These are phyloP conservation scores for Prionailurus viverrinus DNA, from an alignment of 2,113 vertebrate genomes.

Conservation along the genomic window DNA sequence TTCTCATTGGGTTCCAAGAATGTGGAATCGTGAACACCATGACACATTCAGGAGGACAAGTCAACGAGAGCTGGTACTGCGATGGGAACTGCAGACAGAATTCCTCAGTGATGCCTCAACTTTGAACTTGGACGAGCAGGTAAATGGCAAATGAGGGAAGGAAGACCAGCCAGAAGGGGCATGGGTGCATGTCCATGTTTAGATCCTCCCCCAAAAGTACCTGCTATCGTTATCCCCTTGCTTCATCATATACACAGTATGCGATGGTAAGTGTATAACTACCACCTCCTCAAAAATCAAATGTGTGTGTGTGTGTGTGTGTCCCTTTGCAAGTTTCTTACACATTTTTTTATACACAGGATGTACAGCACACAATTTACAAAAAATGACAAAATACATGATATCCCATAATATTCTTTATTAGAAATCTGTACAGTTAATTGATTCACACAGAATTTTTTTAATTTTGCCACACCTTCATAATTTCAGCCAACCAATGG, in stretches of 20 bases:
- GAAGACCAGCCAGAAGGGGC: neutral
- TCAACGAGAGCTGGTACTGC: neutral
- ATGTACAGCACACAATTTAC: neutral
- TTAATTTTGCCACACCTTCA: neutral
- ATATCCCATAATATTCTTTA: neutral
- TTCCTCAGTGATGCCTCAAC: neutral
- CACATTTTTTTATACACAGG: neutral
- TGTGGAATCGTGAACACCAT: neutral
- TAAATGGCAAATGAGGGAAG: neutral
- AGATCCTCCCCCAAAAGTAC: neutral
- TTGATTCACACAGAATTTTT: neutral
- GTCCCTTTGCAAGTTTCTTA: neutral
- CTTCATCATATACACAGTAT: neutral
- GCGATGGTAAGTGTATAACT: neutral
- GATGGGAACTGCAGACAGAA: fast-evolving
- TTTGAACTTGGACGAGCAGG: neutral
- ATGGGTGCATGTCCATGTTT: neutral
- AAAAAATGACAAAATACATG: neutral
- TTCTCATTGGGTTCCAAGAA: neutral
- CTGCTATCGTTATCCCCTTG: neutral
- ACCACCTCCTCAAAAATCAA: neutral
- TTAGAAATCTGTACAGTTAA: neutral
- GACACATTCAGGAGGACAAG: neutral
- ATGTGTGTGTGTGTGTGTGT: neutral
- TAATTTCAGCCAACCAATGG: neutral